Conservation (phyloP, 2,113 vertebrate genomes). For the Peromyscus californicus region DNA sequence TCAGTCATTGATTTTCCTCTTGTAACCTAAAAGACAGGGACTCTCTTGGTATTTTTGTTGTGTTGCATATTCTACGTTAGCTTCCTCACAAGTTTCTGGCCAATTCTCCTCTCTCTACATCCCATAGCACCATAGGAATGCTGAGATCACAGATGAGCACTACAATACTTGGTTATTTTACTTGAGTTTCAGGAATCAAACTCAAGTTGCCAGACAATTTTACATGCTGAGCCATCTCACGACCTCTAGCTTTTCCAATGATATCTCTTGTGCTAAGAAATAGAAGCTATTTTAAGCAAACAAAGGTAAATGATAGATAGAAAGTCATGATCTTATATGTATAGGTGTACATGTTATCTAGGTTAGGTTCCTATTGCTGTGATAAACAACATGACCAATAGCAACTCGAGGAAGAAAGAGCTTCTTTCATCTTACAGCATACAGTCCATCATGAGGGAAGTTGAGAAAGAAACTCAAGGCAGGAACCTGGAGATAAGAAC, state of each 20-base stretch:
- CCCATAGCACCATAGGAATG: neutral
- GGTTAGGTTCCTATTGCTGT: neutral
- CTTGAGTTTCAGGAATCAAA: neutral
- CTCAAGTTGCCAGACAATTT: neutral
- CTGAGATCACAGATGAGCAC: neutral
- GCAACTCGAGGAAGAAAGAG: neutral
- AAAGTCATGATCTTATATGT: neutral
- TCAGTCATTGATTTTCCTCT: neutral
- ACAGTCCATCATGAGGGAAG: neutral
- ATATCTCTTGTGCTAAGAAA: neutral
- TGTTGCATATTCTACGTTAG: neutral
- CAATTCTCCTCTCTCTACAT: too few species aligned
- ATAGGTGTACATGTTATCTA: neutral
- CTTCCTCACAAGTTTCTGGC: neutral
- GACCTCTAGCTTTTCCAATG: too few species aligned
- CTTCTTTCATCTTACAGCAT: neutral
- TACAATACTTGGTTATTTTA: neutral
- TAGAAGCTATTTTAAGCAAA: neutral
- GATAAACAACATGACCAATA: neutral
- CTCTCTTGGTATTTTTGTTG: neutral
- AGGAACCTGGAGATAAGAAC: neutral
- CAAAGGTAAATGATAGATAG: neutral
- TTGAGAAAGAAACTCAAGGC: neutral
- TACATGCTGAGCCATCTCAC: neutral
- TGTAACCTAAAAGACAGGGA: neutral